These are phyloP conservation scores for Epirrhoe alternata DNA, from an alignment of 2,888 invertebrate species.

Conservation along the genomic window DNA sequence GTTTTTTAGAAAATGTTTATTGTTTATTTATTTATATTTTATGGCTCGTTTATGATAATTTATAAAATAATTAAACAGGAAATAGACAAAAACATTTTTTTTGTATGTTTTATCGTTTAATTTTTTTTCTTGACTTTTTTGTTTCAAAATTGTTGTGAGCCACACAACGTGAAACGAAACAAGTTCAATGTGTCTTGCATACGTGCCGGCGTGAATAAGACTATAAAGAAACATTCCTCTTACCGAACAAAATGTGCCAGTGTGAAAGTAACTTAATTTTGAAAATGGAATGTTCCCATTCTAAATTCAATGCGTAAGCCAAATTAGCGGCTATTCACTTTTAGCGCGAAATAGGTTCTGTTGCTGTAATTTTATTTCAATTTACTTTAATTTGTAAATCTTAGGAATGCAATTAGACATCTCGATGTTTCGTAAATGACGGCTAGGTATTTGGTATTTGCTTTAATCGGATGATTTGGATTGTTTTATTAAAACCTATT, in stretches of 20 bases:
- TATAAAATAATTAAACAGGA: too few species aligned
- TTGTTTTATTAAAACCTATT: conserved; percentile 4
- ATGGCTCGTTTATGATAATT: too few species aligned
- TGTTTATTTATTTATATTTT: too few species aligned
- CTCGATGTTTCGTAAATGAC: background rate
- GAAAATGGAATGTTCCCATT: conserved; percentile 48
- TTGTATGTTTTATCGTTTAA: too few species aligned
- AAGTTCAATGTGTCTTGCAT: too few species aligned
- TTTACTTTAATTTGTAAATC: conserved; percentile 42
- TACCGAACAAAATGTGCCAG: conserved; percentile 20
- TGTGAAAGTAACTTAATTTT: conserved; percentile 50
- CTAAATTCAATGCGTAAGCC: conserved; percentile 47
- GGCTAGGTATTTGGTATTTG: background rate
- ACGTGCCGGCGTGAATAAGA: too few species aligned
- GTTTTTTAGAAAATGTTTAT: too few species aligned
- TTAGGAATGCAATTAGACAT: conserved; percentile 24
- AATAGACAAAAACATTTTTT: too few species aligned
- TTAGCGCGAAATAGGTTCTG: conserved; percentile 40
- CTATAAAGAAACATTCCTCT: too few species aligned
- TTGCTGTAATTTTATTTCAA: conserved; percentile 44
- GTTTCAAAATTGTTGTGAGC: too few species aligned
- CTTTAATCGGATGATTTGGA: background rate
- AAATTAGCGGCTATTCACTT: conserved; percentile 57
- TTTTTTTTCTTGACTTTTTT: too few species aligned
- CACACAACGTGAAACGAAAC: too few species aligned